These are phyloP conservation scores for Anguilla rostrata DNA, from an alignment of 2,113 vertebrate genomes.

Conservation along the genomic window DNA sequence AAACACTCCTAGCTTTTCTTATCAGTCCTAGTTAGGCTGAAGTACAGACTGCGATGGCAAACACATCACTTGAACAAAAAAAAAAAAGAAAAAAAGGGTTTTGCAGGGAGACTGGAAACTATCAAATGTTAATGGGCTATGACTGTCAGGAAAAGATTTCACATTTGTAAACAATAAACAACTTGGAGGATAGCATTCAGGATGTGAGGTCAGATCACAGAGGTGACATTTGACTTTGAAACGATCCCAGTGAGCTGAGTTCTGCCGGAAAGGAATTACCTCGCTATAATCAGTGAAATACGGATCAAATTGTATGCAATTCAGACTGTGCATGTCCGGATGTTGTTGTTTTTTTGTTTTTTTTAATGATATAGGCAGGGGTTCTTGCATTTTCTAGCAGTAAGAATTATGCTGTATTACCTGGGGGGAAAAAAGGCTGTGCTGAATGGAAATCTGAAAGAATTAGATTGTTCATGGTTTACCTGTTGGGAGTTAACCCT, in stretches of 20 bases:
- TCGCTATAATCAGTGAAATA: conserved; percentile 10
- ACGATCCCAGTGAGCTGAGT: neutral
- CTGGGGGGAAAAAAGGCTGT: neutral
- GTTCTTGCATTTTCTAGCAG: neutral
- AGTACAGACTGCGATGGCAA: neutral
- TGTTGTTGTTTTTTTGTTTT: neutral
- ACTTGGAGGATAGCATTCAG: conserved; percentile 4
- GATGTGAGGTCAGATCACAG: neutral
- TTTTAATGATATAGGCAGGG: neutral
- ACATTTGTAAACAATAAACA: conserved; percentile 16
- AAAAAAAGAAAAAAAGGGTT: neutral
- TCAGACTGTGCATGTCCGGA: neutral
- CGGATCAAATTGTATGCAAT: neutral
- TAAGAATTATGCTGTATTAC: neutral
- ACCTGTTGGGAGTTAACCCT: neutral
- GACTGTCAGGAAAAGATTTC: conserved; percentile 20
- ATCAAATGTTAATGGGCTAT: conserved; percentile 25
- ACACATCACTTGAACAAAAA: neutral
- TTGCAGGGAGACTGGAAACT: conserved; percentile 18
- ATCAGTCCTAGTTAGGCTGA: conserved; percentile 1
- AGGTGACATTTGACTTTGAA: conserved; percentile 12
- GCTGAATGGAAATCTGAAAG: neutral
- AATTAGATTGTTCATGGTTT: neutral
- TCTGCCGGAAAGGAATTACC: conserved; percentile 3
- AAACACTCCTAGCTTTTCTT: neutral